Evolutionary conservation across 2,888 invertebrate species (phyloP), one percentile per base, ranked within the genome.

Genomic region (Sphaerophoria taeniata): DNA sequence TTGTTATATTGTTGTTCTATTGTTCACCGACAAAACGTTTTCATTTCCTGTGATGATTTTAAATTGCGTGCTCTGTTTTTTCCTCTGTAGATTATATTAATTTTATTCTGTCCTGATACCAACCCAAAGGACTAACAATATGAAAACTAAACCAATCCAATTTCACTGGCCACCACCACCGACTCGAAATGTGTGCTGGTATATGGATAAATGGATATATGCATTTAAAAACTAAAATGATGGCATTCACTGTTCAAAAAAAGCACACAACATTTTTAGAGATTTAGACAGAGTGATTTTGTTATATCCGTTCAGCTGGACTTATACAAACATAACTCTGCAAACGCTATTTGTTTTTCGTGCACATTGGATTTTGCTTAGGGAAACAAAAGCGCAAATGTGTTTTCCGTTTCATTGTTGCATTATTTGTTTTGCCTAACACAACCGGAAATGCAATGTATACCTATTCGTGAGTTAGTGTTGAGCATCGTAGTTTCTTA

Each of bases 321-420:
- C 7, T 16, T 49, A 49, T 11, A 12, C 12, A 33, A n/a, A 55
- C n/a, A n/a, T n/a, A 53, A 0, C 9, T 58, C 16, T 49, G 11
- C 24, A 0, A 12, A 67, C 56, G 56, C 31, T 16, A 43, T 51
- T 61, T n/a, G 45, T 34, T 58, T 45, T 60, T 51, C 49, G 49
- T n/a, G 60, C n/a, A 34, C 14, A 69, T 69, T 60, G 58, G 58
- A 55, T 16, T 73, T 16, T 45, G 55, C 55, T 73, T 73, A 14
- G 1, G 2, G n/a, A 24, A 61, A 58, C 55, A 73, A 63, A 33
- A 63, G 39, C 7, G 61, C 36, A 61, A 61, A 72, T 61, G 60
- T 60, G n/a, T 51, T 4, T 71, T 9, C 56, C 47, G 24, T 71
- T 39, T 60, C 31, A 34, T 60, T 36, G 5, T 31, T 12, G 4